phyloP scores from a whole-genome alignment of 1,140 invertebrate species.

The Marisa cornuarietis region DNA sequence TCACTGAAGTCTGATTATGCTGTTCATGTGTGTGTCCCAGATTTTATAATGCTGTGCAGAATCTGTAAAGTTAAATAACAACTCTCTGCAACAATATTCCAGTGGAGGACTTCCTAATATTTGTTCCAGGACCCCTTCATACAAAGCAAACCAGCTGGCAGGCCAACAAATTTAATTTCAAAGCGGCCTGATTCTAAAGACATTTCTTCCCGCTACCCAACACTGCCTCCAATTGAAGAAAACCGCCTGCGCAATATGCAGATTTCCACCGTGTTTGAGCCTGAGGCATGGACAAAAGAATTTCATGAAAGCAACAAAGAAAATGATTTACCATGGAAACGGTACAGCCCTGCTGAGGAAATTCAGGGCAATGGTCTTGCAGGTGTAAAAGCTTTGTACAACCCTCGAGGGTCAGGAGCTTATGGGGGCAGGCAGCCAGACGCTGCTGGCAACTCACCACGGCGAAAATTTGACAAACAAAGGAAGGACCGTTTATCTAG shows the following conservation, averaged over 20 bases:
- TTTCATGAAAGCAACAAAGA: slow-evolving; percentile 14
- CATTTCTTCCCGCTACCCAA: slow-evolving; percentile 29
- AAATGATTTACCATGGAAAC: not conserved
- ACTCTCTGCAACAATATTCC: not conserved
- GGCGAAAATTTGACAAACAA: not conserved
- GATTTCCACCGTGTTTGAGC: slow-evolving; percentile 42
- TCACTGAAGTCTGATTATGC: too few species aligned
- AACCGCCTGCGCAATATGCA: slow-evolving; percentile 34
- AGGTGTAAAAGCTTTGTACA: not conserved
- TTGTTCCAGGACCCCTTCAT: slow-evolving; percentile 9
- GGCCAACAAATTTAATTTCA: slow-evolving; percentile 10
- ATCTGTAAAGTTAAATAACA: too few species aligned
- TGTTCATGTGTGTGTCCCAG: too few species aligned
- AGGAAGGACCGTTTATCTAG: not conserved
- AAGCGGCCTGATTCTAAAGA: slow-evolving; percentile 41
- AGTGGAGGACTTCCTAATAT: not conserved
- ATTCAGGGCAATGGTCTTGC: not conserved
- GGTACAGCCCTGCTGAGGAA: not conserved
- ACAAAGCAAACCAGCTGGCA: not conserved
- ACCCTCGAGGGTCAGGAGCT: not conserved
- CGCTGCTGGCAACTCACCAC: not conserved
- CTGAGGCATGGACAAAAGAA: slow-evolving; percentile 33
- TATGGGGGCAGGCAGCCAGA: slow-evolving; percentile 12
- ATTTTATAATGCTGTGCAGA: too few species aligned
- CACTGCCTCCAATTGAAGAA: slow-evolving; percentile 31